Conservation (phyloP, 2,797 vertebrate species). For the Pangasius larnaudii region DNA sequence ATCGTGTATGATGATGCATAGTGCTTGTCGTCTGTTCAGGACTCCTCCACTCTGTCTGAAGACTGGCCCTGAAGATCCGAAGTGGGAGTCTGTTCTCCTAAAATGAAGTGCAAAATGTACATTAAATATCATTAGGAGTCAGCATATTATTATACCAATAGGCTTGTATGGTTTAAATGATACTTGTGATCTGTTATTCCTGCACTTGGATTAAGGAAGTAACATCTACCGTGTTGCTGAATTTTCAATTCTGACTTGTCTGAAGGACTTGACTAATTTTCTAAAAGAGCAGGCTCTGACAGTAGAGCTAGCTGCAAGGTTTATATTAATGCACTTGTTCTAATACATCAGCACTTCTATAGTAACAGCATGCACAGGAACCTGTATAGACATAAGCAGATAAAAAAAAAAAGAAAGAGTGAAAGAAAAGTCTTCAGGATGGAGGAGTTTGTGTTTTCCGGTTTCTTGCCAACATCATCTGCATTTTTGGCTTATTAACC, state of each 20-base stretch:
- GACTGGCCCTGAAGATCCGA: background rate
- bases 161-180: background rate
- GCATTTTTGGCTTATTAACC: background rate
- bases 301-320: background rate
- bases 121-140: background rate
- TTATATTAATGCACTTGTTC: background rate
- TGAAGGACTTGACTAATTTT: background rate
- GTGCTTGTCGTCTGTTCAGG: constrained; percentile 4
- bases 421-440: background rate
- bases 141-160: background rate
- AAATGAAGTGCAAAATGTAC: background rate
- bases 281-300: background rate
- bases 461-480: background rate
- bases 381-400: background rate
- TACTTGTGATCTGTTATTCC: background rate
- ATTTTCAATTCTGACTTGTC: background rate
- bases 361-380: background rate
- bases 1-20: background rate
- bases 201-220: background rate
- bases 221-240: background rate
- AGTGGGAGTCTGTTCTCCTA: background rate
- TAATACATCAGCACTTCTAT: background rate
- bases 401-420: background rate
- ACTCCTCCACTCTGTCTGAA: background rate
- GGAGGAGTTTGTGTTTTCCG: background rate